Base-by-base conservation (phyloP, 2,113 vertebrate genomes). In the Hippocampus guttulatus region DNA sequence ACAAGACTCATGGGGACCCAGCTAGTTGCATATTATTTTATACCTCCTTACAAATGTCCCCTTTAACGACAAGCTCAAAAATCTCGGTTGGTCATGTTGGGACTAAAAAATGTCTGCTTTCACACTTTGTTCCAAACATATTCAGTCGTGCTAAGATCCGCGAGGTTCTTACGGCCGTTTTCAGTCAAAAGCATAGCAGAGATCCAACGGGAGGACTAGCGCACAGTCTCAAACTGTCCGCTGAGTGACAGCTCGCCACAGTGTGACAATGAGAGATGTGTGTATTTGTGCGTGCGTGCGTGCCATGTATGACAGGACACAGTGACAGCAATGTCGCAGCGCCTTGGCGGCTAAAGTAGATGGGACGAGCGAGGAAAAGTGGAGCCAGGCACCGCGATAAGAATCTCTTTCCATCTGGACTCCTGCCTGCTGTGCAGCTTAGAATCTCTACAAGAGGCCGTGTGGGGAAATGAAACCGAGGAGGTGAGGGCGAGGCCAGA, bases 351-450 rank as follows among this genome's bases (percentile, higher is more conserved):
- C 78, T 75, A 73, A 81, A 84, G 87, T 75, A 76, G 76, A 84
- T 77, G 81, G 81, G 84, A 88, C 85, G 81, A 86, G 84, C 82
- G 76, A 84, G 81, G 81, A 89, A 91, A 91, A 80, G 74, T 85
- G 84, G 71, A 78, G 84, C 69, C 70, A 85, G 85, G 80, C 70
- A 71, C 51, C 62, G 77, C 45, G 87, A 89, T 88, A 88, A 88
- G 64, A 89, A 91, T 91, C 82, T 84, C 76, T 80, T 76, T 87
- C 82, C 79, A 82, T 84, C 78, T 87, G 85, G 89, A 87, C 79
- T 64, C 64, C 73, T 81, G 85, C 86, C 87, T 74, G 76, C 74
- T 73, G 74, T 2, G 12, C 60, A 70, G 82, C 80, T 81, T 70
- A 84, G 52, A 76, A 81, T 60, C 73, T 72, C 67, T 57, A 68